phyloP scores from a whole-genome alignment of 2,113 vertebrate genomes.

The Scolopax mira region DNA sequence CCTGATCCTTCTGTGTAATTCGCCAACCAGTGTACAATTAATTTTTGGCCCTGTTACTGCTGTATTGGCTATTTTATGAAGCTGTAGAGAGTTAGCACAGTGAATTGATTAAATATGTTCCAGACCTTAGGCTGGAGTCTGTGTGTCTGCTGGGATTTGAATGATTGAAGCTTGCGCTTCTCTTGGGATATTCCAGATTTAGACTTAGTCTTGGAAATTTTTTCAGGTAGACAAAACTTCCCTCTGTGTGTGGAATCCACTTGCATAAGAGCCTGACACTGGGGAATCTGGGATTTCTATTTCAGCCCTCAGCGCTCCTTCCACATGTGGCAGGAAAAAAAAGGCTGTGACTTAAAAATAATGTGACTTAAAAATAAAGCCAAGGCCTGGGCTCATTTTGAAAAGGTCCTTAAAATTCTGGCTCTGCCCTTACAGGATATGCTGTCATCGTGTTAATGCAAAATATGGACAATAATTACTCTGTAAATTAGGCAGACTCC shows the following conservation, averaged over 20 bases:
- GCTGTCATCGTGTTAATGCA: background rate
- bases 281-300: background rate
- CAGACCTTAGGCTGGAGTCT: conserved; percentile 46
- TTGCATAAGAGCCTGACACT: background rate
- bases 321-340: background rate
- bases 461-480: background rate
- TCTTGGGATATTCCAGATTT: conserved; percentile 46
- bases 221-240: conserved; percentile 37
- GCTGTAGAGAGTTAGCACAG: conserved; percentile 8
- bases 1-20: background rate
- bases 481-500: background rate
- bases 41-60: conserved; percentile 51
- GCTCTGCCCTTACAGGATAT: background rate
- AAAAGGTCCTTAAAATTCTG: background rate
- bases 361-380: background rate
- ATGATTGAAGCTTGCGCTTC: conserved; percentile 35
- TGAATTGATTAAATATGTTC: conserved; percentile 57
- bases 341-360: background rate
- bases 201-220: conserved; percentile 21
- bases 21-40: conserved; percentile 26
- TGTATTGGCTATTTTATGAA: conserved; percentile 50
- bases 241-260: background rate
- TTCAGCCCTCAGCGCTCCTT: background rate
- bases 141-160: conserved; percentile 6
- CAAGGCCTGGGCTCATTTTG: background rate